Evolutionary conservation across 2,113 vertebrate genomes (phyloP).

Genomic region (Galbula dea): DNA sequence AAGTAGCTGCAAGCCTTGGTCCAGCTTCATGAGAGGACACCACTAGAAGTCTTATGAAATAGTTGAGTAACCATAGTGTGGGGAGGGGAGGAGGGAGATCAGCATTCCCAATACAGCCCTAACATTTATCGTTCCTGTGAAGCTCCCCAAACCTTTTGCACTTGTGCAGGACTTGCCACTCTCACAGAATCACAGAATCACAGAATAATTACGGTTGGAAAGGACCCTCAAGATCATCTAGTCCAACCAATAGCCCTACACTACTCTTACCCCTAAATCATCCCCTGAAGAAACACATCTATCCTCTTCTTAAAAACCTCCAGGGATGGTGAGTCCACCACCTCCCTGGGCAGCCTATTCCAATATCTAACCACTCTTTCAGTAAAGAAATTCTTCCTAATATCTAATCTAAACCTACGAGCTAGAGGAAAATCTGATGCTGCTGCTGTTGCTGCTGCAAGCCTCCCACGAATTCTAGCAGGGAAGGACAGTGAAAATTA

Average conservation of each 20-base stretch:
- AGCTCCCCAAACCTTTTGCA: slow-evolving; percentile 41
- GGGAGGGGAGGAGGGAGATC: not conserved
- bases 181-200: too few species aligned
- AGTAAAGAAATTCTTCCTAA: too few species aligned
- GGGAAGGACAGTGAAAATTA: slow-evolving; percentile 61
- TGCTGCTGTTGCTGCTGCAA: not conserved
- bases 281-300: too few species aligned
- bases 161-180: not conserved
- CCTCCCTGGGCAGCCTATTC: too few species aligned
- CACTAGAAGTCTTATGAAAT: not conserved
- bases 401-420: too few species aligned
- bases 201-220: too few species aligned
- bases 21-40: not conserved
- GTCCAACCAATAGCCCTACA: too few species aligned
- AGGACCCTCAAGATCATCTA: too few species aligned
- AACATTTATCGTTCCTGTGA: not conserved
- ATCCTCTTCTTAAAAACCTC: too few species aligned
- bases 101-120: not conserved
- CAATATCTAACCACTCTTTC: too few species aligned
- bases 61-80: slow-evolving; percentile 2
- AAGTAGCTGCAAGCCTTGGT: not conserved
- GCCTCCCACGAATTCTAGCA: slow-evolving; percentile 48
- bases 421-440: slow-evolving; percentile 38
- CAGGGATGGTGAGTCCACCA: too few species aligned
- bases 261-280: too few species aligned